Evolutionary conservation across 2,113 vertebrate genomes (phyloP).

Genomic region (Hiodon tergisus): DNA sequence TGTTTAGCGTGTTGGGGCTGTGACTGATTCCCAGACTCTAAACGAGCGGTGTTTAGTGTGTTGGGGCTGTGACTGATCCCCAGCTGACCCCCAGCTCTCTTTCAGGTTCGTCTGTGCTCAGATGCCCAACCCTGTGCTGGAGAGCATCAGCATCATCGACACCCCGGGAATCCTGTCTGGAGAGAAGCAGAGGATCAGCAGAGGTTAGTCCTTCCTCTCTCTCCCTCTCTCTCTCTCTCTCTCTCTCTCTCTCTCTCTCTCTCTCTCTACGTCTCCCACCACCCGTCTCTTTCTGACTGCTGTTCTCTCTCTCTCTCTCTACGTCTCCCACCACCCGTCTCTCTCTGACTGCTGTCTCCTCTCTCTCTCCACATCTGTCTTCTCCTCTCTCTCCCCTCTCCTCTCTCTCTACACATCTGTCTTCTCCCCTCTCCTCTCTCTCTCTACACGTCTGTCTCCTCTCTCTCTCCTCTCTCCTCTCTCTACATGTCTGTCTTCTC

Average conservation of each 20-base stretch:
- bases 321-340: neutral
- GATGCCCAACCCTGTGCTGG: conserved; percentile 23
- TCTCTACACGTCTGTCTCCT: neutral
- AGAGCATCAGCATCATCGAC: conserved; percentile 27
- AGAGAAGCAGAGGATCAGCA: conserved; percentile 25
- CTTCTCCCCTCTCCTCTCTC: neutral
- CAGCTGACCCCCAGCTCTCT: neutral
- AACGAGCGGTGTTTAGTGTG: too few relatives aligned
- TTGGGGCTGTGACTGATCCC: too few relatives aligned
- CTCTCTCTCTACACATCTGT: neutral
- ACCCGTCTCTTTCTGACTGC: neutral
- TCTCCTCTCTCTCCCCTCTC: neutral
- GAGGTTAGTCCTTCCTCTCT: conserved; percentile 2
- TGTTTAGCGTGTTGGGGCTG: too few relatives aligned
- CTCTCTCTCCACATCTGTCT: neutral
- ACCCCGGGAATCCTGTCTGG: conserved; percentile 23
- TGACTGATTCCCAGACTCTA: too few relatives aligned
- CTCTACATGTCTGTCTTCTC: neutral
- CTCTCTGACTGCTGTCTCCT: neutral
- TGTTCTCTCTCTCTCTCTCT: neutral
- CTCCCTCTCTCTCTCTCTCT: neutral
- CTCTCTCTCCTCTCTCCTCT: neutral
- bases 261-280: neutral
- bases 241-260: neutral
- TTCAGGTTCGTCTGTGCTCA: conserved; percentile 21